phyloP scores from a whole-genome alignment of 2,888 invertebrate species.

The Falcaria lacertinaria region DNA sequence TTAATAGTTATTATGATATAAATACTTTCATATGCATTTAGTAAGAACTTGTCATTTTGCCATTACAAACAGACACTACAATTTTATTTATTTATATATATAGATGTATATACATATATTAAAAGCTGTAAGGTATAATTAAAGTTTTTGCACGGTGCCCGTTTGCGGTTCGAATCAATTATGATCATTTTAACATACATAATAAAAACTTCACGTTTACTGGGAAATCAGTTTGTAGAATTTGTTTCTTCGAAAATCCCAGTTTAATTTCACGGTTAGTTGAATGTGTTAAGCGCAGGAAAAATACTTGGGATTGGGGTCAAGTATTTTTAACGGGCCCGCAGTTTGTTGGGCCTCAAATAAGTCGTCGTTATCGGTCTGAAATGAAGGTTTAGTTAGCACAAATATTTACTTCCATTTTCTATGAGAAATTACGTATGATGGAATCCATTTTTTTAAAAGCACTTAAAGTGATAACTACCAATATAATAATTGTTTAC shows the following conservation, averaged over 20 bases:
- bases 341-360: neutral
- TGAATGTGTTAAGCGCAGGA: constrained; percentile 35
- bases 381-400: neutral
- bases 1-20: no score
- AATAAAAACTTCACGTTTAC: constrained; percentile 9
- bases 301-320: constrained; percentile 29
- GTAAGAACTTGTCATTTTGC: no score
- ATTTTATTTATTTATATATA: no score
- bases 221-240: constrained; percentile 38
- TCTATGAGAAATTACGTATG: neutral
- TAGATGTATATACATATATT: no score
- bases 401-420: neutral
- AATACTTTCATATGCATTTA: no score
- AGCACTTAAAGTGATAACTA: no score
- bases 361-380: neutral
- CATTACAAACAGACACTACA: no score
- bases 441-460: no score
- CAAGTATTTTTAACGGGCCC: constrained; percentile 10
- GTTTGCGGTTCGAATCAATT: neutral
- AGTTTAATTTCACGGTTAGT: constrained; percentile 64
- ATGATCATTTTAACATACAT: neutral
- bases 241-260: constrained; percentile 48
- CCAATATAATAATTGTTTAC: no score
- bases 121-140: neutral
- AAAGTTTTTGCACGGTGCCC: neutral